Conservation (phyloP, 2,888 invertebrate genomes). For the Agrotis clavis region DNA sequence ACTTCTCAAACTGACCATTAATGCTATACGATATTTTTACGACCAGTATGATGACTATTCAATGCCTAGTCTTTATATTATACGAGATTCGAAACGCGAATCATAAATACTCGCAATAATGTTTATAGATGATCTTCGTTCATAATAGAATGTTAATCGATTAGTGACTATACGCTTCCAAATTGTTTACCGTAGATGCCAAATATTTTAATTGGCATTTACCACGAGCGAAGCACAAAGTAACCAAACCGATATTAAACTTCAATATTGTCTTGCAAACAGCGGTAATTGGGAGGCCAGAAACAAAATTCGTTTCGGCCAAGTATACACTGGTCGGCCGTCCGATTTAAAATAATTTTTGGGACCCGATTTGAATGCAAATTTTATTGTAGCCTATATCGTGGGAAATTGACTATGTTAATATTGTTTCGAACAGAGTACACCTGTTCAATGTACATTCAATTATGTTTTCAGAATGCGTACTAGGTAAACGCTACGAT, state of each 20-base stretch:
- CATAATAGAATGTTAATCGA: constrained; percentile 25
- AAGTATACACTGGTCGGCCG: constrained; percentile 70
- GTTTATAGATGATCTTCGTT: constrained; percentile 3
- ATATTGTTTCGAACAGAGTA: constrained; percentile 62
- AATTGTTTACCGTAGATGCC: constrained; percentile 43
- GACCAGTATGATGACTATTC: constrained; percentile 45
- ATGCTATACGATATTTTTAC: constrained; percentile 61
- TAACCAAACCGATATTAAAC: constrained; percentile 76
- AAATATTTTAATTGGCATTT: constrained; percentile 61
- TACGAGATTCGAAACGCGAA: constrained; percentile 31
- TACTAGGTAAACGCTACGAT: constrained; percentile 11
- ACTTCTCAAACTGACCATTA: constrained; percentile 62
- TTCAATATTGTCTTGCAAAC: constrained; percentile 81
- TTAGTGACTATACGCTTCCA: constrained; percentile 31
- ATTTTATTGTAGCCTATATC: constrained; percentile 77
- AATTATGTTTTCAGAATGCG: constrained; percentile 45
- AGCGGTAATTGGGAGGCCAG: constrained; percentile 75
- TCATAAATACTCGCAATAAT: constrained; percentile 25
- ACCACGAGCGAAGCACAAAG: constrained; percentile 52
- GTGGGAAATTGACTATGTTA: constrained; percentile 72
- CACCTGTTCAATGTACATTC: constrained; percentile 60
- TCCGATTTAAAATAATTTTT: constrained; percentile 76
- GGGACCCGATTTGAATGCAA: constrained; percentile 79
- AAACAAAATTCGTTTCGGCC: constrained; percentile 72
- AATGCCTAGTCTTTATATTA: constrained; percentile 49